Evolutionary conservation across 2,113 vertebrate genomes (phyloP).

Genomic region (Phrynosoma blainvillii): DNA sequence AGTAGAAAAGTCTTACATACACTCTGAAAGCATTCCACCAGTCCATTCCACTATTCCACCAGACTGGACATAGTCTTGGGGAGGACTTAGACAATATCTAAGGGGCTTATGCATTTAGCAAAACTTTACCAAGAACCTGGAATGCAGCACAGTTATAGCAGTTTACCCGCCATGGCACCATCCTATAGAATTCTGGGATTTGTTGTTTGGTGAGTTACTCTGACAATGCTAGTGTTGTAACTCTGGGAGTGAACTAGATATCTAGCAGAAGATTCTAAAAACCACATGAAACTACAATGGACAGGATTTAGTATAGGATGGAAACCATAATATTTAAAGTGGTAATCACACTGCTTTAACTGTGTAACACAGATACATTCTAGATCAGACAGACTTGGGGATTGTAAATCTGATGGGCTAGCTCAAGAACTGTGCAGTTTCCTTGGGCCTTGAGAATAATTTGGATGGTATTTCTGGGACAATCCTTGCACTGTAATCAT

Average conservation of each 20-base stretch:
- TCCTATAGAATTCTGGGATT: too few relatives aligned
- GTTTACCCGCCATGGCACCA: too few relatives aligned
- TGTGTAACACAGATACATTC: too few relatives aligned
- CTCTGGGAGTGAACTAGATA: too few relatives aligned
- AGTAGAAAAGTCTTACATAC: background rate
- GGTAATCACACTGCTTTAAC: background rate
- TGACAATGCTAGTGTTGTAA: too few relatives aligned
- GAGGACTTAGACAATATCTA: background rate
- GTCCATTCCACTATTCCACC: background rate
- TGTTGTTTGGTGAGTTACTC: too few relatives aligned
- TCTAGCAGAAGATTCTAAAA: too few relatives aligned
- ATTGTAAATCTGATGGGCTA: background rate
- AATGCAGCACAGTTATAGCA: too few relatives aligned
- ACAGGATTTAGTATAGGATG: background rate
- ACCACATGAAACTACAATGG: too few relatives aligned
- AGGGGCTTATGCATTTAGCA: background rate
- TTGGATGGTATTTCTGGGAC: background rate
- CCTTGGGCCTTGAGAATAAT: background rate
- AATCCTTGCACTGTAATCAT: background rate
- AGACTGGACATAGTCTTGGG: background rate
- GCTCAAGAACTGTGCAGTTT: background rate
- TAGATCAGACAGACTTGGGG: background rate
- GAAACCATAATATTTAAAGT: background rate
- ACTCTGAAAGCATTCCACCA: background rate
- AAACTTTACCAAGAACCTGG: too few relatives aligned